Base-by-base conservation (phyloP, 1,140 invertebrate species). In the Hydropsyche tenuis region DNA sequence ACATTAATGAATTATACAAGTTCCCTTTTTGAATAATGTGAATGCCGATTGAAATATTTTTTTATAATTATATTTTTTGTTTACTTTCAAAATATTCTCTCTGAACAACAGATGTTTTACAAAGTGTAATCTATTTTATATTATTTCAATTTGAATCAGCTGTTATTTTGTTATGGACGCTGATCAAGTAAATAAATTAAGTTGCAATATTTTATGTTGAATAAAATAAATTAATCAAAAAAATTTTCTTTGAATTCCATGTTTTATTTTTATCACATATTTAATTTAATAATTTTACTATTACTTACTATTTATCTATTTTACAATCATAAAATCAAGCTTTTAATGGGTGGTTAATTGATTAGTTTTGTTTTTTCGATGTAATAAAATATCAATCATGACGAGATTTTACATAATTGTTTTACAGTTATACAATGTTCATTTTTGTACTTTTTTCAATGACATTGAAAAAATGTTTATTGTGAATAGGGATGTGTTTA, bases 131-230 rank as follows among this genome's bases (percentile, higher is more conserved):
- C n/a, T 65, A 20, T 65, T 43, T 65, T 65, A 43, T 20, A 43
- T n/a, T 25, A 63, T 65, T 65, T 65, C 42, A 43, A 65, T 3
- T 16, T 23, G 30, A 65, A 65, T 65, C 42, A 43, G 30, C 42
- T 43, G 37, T 43, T 43, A 65, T 65, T 65, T 65, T 65, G 63
- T 65, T 65, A 43, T 65, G n/a, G 23, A 65, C 63, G 63, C n/a
- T 60, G 56, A 60, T 64, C 14, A 76, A 42, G 56, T n/a, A 69
- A 60, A 42, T 71, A 56, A 30, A 60, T 23, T 56, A 60, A 60
- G 37, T 43, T 71, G 69, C 51, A 60, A 43, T 71, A 43, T 62
- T 72, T 64, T 46, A 46, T 46, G 22, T 45, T 51, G 48, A 46
- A 48, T 60, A 60, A 60, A 60, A 53, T 60, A 25, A 60, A 60